phyloP scores from a whole-genome alignment of 2,113 vertebrate genomes.

The Dipodomys merriami region DNA sequence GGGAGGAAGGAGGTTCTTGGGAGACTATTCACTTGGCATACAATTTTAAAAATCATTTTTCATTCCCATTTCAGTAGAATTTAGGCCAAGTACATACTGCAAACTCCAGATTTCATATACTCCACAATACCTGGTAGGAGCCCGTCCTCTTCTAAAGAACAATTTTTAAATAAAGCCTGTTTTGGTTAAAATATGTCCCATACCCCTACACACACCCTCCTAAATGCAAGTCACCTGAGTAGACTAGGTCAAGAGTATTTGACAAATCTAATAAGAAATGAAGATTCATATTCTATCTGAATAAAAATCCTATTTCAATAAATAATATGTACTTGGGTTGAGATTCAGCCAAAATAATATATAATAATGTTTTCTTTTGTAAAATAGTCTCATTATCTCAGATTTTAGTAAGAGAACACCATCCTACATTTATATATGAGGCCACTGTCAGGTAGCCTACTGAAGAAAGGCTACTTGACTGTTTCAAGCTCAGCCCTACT shows the following conservation, averaged over 20 bases:
- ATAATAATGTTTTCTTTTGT: constrained; percentile 57
- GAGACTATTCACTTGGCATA: constrained; percentile 75
- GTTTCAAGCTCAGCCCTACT: constrained; percentile 54
- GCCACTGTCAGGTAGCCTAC: neutral
- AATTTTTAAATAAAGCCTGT: constrained; percentile 11
- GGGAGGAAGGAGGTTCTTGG: constrained; percentile 65
- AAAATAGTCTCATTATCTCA: constrained; percentile 31
- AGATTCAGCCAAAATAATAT: constrained; percentile 30
- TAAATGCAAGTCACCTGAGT: constrained; percentile 31
- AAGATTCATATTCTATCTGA: constrained; percentile 40
- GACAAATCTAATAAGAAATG: constrained; percentile 56
- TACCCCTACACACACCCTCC: neutral
- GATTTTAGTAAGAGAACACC: neutral
- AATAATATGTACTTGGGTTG: constrained; percentile 37
- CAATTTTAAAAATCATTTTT: constrained; percentile 78
- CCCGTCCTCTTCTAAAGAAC: neutral
- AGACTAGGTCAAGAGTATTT: constrained; percentile 51
- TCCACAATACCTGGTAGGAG: constrained; percentile 44
- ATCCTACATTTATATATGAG: neutral
- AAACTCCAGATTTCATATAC: constrained; percentile 56
- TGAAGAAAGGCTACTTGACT: constrained; percentile 39
- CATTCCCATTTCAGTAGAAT: constrained; percentile 60
- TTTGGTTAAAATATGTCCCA: constrained; percentile 19
- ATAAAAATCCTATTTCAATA: constrained; percentile 39
- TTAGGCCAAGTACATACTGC: constrained; percentile 64